These are phyloP conservation scores for Mimas tiliae DNA, from an alignment of 2,888 invertebrate species.

Conservation along the genomic window DNA sequence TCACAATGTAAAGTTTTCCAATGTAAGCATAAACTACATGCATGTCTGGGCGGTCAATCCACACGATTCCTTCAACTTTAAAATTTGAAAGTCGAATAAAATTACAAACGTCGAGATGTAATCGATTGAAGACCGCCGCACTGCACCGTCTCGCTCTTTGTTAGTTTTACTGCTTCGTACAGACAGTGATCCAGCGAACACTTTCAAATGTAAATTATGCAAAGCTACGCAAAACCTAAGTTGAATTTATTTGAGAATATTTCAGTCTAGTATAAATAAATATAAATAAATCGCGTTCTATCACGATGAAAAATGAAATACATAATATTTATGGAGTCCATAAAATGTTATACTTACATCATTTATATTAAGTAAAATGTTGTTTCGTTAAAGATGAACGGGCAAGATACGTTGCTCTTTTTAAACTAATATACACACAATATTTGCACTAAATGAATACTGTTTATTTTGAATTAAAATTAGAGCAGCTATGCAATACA, in stretches of 20 bases:
- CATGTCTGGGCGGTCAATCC: background rate
- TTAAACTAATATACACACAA: no score
- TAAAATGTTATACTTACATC: no score
- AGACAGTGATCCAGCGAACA: background rate
- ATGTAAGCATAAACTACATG: background rate
- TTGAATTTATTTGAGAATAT: background rate
- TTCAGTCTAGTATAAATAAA: background rate
- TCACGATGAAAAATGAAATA: background rate
- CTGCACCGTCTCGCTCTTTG: conserved; percentile 15
- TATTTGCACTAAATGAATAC: no score
- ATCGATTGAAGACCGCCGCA: conserved; percentile 13
- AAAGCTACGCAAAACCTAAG: background rate
- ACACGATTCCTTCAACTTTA: conserved; percentile 5
- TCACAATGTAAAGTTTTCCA: no score
- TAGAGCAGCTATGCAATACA: no score
- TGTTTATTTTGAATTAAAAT: no score
- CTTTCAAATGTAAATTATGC: background rate
- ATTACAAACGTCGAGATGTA: conserved; percentile 13
- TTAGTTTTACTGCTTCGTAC: conserved; percentile 14
- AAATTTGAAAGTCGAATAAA: conserved; percentile 19
- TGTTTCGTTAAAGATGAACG: no score
- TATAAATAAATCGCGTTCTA: no score
- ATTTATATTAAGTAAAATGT: no score
- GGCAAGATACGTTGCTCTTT: no score
- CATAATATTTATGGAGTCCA: no score